phyloP scores from a whole-genome alignment of 2,113 vertebrate genomes.

The Laticauda colubrina region DNA sequence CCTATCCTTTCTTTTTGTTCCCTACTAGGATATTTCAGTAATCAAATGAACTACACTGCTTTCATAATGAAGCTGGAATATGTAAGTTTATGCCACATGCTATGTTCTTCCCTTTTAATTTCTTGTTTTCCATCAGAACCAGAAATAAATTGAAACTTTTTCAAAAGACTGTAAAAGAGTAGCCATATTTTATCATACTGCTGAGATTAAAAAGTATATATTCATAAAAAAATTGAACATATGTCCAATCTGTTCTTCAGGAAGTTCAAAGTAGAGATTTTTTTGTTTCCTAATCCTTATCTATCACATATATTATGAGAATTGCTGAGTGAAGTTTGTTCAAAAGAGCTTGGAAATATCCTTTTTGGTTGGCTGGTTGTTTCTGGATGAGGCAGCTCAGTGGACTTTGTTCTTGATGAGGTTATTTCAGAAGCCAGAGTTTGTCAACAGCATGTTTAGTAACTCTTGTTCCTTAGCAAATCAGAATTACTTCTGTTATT shows the following conservation, averaged over 20 bases:
- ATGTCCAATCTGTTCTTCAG: constrained; percentile 28
- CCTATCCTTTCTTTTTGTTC: constrained; percentile 14
- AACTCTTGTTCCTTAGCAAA: constrained; percentile 7
- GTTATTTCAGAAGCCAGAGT: rapidly evolving
- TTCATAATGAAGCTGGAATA: not conserved
- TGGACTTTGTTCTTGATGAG: not conserved
- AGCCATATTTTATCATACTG: not conserved
- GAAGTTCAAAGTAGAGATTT: constrained; percentile 2
- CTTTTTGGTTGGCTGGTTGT: not conserved
- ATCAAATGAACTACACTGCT: rapidly evolving
- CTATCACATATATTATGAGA: not conserved
- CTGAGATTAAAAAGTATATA: constrained; percentile 16
- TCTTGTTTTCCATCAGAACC: not conserved
- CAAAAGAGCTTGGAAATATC: not conserved
- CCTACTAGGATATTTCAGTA: constrained; percentile 26
- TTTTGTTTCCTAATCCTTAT: not conserved
- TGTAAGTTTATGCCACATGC: not conserved
- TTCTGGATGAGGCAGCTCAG: not conserved
- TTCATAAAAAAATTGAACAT: constrained; percentile 18
- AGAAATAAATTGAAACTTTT: constrained; percentile 2
- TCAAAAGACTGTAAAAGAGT: not conserved
- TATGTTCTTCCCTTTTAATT: not conserved
- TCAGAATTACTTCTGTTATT: not conserved
- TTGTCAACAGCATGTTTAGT: constrained; percentile 16
- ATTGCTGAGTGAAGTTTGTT: not conserved